Evolutionary conservation across 2,797 vertebrate species (phyloP), one percentile per base, ranked within the genome.

Genomic region (Sebastes paucispinis): DNA sequence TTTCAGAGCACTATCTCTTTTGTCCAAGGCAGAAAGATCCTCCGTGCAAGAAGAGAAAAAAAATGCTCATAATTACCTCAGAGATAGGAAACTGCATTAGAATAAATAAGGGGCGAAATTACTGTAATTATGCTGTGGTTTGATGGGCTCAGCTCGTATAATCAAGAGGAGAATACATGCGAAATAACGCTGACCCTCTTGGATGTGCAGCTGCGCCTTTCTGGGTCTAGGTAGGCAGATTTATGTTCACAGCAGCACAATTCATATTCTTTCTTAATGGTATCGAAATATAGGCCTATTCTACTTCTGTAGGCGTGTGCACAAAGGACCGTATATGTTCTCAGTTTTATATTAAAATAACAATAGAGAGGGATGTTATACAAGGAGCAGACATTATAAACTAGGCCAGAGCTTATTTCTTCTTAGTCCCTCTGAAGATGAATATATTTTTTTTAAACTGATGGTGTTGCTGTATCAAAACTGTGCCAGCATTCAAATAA

Each of bases 41-140:
- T 97, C 96, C 96, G 96, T 97, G 97, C 96, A 96, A 97, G 80
- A 39, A 39, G 36, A 39, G 98, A 97, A 98, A 89, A 98, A 98
- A 89, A 98, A 98, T 97, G 97, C 97, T 98, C 98, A 99, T 99
- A 99, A 99, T 99, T 99, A 99, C 98, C 97, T 97, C 96, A 97
- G 97, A 98, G 98, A 98, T 99, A 97, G 98, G 97, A 98, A 99
- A 98, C 98, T 98, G 97, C 97, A 99, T 99, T 99, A 99, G 98
- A 99, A 99, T 99, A 99, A 99, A 99, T 99, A 99, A 99, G 98
- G 43, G 97, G 97, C 97, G 96, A 98, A 99, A 99, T 99, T 96
- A 98, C 98, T 98, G 97, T 99, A 99, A 99, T 99, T 99, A 99
- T 98, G 97, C 95, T 97, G 97, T 39, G 98, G 97, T 99, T 99